Conservation (phyloP, 2,113 vertebrate species). For the Hiodon tergisus region DNA sequence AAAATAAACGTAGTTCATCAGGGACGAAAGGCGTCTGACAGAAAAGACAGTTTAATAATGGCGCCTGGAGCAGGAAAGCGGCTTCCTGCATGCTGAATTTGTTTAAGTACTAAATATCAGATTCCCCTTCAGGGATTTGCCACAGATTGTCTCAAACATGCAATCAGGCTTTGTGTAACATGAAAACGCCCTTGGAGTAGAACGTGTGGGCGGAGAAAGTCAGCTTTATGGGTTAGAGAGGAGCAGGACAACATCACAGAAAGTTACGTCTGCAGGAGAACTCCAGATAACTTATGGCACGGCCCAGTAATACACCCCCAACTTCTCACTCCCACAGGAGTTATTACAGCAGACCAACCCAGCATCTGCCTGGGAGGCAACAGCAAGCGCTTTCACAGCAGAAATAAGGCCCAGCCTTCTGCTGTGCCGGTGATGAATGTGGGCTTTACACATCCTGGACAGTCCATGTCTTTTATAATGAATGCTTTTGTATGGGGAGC, state of each 20-base stretch:
- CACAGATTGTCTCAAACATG: not conserved
- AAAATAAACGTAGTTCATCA: constrained; percentile 48
- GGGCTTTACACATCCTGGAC: constrained; percentile 25
- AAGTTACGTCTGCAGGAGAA: constrained; percentile 16
- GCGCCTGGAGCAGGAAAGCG: constrained; percentile 69
- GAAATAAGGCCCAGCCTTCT: constrained; percentile 17
- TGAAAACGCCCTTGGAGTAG: not conserved
- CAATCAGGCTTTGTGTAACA: not conserved
- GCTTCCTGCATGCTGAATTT: constrained; percentile 50
- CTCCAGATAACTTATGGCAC: constrained; percentile 13
- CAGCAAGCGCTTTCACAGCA: not conserved
- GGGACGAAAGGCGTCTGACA: constrained; percentile 52
- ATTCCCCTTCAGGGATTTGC: not conserved
- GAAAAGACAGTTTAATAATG: constrained; percentile 57
- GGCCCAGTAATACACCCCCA: constrained; percentile 9
- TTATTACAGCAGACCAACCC: constrained; percentile 17
- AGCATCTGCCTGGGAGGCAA: constrained; percentile 16
- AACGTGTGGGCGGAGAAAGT: not conserved
- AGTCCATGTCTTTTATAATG: constrained; percentile 35
- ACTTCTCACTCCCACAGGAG: constrained; percentile 9
- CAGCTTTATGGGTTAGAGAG: not conserved
- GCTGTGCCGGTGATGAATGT: constrained; percentile 27
- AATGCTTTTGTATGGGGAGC: constrained; percentile 36
- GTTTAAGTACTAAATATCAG: constrained; percentile 57
- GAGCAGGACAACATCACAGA: not conserved